Base-by-base conservation (phyloP, 2,888 invertebrate species). In the Drosophila peninsularis region DNA sequence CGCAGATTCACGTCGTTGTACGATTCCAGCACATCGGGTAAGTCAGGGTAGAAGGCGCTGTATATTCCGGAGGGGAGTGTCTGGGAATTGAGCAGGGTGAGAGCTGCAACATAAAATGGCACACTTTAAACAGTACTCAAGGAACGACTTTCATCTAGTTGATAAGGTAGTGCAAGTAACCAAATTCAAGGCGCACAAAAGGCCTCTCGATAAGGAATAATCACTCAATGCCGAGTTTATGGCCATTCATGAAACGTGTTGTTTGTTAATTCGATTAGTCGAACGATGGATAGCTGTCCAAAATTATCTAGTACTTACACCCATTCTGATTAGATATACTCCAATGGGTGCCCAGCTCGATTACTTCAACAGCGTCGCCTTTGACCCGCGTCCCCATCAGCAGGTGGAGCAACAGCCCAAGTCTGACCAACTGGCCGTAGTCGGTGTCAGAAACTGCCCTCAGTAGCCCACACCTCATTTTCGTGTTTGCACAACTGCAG, bases 1-100 rank as follows among this genome's bases (percentile, higher is more conserved):
- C 96, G 94, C 70, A 96, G 95, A 36, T 94, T 92, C 0, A 96
- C 93, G 92, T 99, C 98, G 90, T 98, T 98, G 87, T 94, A 95
- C 14, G 95, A 94, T 63, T 93, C 93, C 80, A 97, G 67, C 1
- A 93, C 56, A 37, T 47, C 11, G 17, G 56, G 79, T 19, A 86
- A 75, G 3, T 47, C 11, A 14, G 56, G 79, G 19, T 86, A 75
- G 3, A 88, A 74, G 5, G 87, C 90, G 17, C 90, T 91, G 58
- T 91, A 93, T 37, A 93, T 88, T 3, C 93, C 92, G 0, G 91
- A 90, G 7, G 93, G 93, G 1, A 93, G 45, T 2, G 70, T 71
- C 30, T 90, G 66, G 5, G 79, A 67, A 0, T 37, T 39, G 14
- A 27, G 1, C 1, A 5, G 50, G 17, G 53, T 58, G 5, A 71